Percentiles rank a stretch among this genome's conserved stretches.
Conservation (phyloP, 2,113 vertebrate genomes). For the Maccullochella peelii region DNA sequence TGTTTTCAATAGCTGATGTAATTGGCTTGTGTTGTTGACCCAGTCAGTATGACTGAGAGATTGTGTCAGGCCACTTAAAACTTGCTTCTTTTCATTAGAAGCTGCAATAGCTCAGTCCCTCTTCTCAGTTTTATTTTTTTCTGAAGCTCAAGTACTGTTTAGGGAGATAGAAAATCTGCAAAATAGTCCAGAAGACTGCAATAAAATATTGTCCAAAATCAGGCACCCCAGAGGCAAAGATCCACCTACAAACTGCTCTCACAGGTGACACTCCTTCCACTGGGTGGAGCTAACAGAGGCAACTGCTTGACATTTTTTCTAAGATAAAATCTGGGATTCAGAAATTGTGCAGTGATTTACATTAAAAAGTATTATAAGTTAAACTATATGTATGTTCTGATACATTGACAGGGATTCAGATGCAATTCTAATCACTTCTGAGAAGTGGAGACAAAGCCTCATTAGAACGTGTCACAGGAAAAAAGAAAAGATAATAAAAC, state of each 20-base stretch:
- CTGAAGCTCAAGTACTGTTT: conserved; percentile 39
- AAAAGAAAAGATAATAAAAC: conserved; percentile 28
- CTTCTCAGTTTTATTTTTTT: conserved; percentile 12
- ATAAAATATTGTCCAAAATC: conserved; percentile 66
- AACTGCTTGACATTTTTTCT: conserved; percentile 63
- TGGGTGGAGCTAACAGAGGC: conserved; percentile 52
- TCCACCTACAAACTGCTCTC: conserved; percentile 44
- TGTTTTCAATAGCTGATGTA: conserved; percentile 19
- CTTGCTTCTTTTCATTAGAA: conserved; percentile 57
- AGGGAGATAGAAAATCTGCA: conserved; percentile 34
- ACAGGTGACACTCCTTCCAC: conserved; percentile 55
- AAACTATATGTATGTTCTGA: conserved; percentile 78
- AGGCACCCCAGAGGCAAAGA: conserved; percentile 48
- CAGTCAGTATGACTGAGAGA: conserved; percentile 33
- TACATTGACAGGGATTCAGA: conserved; percentile 80
- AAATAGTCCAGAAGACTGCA: conserved; percentile 54
- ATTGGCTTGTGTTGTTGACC: conserved; percentile 50
- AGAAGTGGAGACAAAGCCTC: conserved; percentile 83
- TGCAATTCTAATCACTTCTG: conserved; percentile 85
- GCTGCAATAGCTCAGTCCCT: conserved; percentile 36
- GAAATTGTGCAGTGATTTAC: conserved; percentile 74
- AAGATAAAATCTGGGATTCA: conserved; percentile 77
- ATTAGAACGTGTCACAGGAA: conserved; percentile 63
- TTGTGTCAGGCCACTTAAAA: conserved; percentile 41
- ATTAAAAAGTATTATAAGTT: conserved; percentile 76